Percentiles rank a stretch among this genome's conserved stretches.
phyloP scores from a whole-genome alignment of 2,888 invertebrate genomes.

The Byasa hedistus region DNA sequence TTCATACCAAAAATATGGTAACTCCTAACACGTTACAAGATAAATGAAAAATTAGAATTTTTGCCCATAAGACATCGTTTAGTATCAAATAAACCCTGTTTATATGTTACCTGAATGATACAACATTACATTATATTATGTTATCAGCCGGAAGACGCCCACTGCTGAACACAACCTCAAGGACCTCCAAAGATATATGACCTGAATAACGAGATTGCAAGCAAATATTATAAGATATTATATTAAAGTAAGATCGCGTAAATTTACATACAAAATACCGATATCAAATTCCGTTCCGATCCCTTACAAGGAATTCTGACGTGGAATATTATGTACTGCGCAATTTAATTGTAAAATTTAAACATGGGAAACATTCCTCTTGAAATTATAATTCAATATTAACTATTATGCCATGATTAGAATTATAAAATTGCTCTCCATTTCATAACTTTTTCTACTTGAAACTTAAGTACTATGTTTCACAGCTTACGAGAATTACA shows the following conservation, averaged over 20 bases:
- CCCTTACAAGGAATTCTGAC: slow-evolving; percentile 3
- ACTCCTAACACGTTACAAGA: too few species aligned
- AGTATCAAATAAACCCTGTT: background rate
- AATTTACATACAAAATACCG: slow-evolving; percentile 1
- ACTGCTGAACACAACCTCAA: too few species aligned
- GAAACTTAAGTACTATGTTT: too few species aligned
- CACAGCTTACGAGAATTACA: too few species aligned
- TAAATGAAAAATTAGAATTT: too few species aligned
- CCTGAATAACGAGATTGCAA: background rate
- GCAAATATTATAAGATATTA: slow-evolving; percentile 3
- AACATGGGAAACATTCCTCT: too few species aligned
- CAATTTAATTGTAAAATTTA: background rate
- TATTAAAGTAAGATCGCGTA: slow-evolving; percentile 3
- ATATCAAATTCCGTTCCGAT: slow-evolving; percentile 1
- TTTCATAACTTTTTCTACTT: too few species aligned
- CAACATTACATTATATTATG: background rate
- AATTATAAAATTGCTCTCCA: too few species aligned
- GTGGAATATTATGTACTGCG: background rate
- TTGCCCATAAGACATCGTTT: background rate
- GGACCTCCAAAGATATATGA: background rate
- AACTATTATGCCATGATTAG: too few species aligned
- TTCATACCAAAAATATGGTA: too few species aligned
- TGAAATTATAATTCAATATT: too few species aligned
- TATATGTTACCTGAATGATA: background rate
- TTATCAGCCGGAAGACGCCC: too few species aligned